These are phyloP conservation scores for Drosophila niveifrons DNA, from an alignment of 2,888 invertebrate genomes.

Conservation along the genomic window DNA sequence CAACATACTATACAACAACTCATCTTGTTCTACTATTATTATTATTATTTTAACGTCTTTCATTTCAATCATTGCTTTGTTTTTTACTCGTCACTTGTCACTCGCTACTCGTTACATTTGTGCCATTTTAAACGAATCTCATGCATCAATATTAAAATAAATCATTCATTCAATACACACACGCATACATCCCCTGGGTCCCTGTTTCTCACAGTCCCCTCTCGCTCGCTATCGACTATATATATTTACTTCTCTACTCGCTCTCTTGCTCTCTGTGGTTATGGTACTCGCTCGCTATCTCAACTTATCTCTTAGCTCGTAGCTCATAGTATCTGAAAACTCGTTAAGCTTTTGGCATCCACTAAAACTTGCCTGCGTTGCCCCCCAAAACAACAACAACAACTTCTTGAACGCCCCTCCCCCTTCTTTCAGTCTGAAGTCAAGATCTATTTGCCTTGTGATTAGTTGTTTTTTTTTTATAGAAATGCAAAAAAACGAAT, in stretches of 20 bases:
- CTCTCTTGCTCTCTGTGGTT: conserved; percentile 42
- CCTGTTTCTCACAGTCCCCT: conserved; percentile 20
- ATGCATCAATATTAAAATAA: conserved; percentile 35
- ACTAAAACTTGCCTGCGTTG: conserved; percentile 71
- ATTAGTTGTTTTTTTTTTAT: conserved; percentile 73
- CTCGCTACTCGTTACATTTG: conserved; percentile 56
- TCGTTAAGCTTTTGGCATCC: conserved; percentile 60
- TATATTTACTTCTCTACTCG: conserved; percentile 12
- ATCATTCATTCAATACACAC: conserved; percentile 16
- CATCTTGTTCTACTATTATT: conserved; percentile 20
- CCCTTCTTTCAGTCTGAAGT: conserved; percentile 39
- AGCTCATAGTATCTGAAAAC: conserved; percentile 62
- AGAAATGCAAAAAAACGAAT: conserved; percentile 54
- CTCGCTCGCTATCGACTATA: conserved; percentile 23
- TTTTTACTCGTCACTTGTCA: conserved; percentile 30
- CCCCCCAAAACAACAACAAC: conserved; percentile 39
- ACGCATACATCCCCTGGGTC: conserved; percentile 20
- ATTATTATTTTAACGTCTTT: conserved; percentile 32
- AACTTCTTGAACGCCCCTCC: conserved; percentile 45
- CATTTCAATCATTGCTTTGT: conserved; percentile 20
- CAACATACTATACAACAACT: not conserved
- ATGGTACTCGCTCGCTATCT: conserved; percentile 47
- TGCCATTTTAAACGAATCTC: conserved; percentile 57
- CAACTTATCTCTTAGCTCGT: conserved; percentile 40
- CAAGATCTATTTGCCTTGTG: conserved; percentile 83